A percentile compares a stretch with the other conserved stretches of the same genome.
These are phyloP conservation scores for Acanthiza pusilla DNA, from an alignment of 2,797 vertebrate genomes.

Conservation along the genomic window DNA sequence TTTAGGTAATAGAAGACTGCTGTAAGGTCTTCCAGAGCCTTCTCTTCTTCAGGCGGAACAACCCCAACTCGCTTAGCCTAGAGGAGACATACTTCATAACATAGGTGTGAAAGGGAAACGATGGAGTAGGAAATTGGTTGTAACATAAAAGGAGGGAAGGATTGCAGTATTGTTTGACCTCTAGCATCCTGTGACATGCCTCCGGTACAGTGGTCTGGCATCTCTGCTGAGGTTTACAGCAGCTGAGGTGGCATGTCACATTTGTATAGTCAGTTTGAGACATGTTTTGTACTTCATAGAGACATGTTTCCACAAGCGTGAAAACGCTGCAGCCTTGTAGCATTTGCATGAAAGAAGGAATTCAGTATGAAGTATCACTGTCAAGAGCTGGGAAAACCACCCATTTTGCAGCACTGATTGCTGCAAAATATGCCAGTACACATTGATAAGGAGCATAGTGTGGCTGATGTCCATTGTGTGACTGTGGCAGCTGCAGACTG, in stretches of 20 bases:
- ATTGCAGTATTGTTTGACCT: background rate
- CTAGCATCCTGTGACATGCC: background rate
- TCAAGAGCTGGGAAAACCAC: background rate
- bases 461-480: background rate
- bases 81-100: background rate
- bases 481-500: background rate
- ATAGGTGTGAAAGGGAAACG: background rate
- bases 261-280: background rate
- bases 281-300: background rate
- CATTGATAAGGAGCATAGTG: background rate
- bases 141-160: background rate
- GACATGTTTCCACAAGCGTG: background rate
- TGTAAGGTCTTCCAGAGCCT: background rate
- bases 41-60: background rate
- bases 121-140: background rate
- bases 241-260: background rate
- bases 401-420: background rate
- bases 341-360: background rate
- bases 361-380: background rate
- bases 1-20: background rate
- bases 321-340: background rate
- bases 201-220: background rate
- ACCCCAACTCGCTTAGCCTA: background rate
- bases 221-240: background rate
- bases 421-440: background rate